Base-by-base conservation (phyloP, 2,113 vertebrate species). In the Melospiza georgiana region DNA sequence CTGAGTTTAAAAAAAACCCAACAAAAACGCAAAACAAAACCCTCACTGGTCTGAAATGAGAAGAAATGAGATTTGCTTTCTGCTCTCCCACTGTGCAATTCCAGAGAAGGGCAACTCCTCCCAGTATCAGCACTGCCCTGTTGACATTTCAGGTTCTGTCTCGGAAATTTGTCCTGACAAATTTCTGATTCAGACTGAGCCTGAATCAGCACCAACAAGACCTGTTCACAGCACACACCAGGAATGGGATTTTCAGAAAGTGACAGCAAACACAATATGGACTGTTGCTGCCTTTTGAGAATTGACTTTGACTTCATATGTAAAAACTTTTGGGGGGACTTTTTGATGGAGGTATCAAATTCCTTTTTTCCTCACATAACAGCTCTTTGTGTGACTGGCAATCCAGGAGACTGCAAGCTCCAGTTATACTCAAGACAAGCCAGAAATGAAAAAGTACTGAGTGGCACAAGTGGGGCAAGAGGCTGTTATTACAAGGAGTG, bases 241-340 rank as follows among this genome's bases (percentile, higher is more conserved):
- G 87, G 74, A 80, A 80, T 27, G 69, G 23, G 58, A 67, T 88
- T 84, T 93, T 91, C 83, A 89, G 79, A 72, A 94, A 94, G 91
- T 85, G 93, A 89, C 87, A 95, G 92, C 83, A 95, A 95, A 94
- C 81, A 92, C 79, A 96, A 90, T 89, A 89, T 84, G 89, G 90
- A 52, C 72, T 94, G 78, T 77, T 94, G 43, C 59, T 83, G 76
- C 84, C 81, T 87, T 84, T 92, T 87, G 21, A 91, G 85, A 94
- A 91, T 16, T 55, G 43, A 87, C 91, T 93, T 85, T 49, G 67
- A 93, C 82, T 91, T 89, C 9, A 72, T 87, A 87, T 75, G 51
- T 61, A 86, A 75, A 80, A 82, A 76, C 46, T 67, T 39, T 25
- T 10, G 49, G 10, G 39, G 44, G 28, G 11, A 31, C 23, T 41